These are phyloP conservation scores for Parazoanthus atlanticus DNA, from an alignment of 92 coral and sea anemone species.

Conservation along the genomic window DNA sequence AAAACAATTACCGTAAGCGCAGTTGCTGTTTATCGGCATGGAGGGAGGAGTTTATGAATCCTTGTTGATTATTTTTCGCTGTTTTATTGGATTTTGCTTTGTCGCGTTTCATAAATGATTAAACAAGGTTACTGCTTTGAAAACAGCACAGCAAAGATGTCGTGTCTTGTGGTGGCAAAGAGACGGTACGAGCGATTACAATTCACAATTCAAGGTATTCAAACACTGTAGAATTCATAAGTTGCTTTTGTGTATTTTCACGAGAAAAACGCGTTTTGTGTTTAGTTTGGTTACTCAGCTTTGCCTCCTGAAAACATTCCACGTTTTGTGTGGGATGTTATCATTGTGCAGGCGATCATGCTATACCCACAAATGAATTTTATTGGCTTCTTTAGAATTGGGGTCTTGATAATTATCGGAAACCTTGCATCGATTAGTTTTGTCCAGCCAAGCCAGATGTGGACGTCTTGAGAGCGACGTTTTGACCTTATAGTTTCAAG, in stretches of 20 bases:
- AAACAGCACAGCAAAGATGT: neutral
- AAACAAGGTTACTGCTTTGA: slow-evolving; percentile 4
- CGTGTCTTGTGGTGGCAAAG: neutral
- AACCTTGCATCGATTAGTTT: neutral
- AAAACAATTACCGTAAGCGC: neutral
- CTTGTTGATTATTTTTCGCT: neutral
- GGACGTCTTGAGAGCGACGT: neutral
- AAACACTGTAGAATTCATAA: neutral
- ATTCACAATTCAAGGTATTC: neutral
- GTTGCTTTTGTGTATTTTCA: neutral
- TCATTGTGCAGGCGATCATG: slow-evolving; percentile 23
- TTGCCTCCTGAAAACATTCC: neutral
- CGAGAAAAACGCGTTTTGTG: neutral
- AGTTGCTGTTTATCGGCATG: slow-evolving; percentile 7
- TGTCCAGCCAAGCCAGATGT: slow-evolving; percentile 26
- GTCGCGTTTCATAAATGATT: slow-evolving; percentile 32
- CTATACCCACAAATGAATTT: slow-evolving; percentile 30
- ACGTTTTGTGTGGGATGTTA: neutral
- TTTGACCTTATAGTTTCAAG: slow-evolving; percentile 11
- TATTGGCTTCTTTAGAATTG: slow-evolving; percentile 36
- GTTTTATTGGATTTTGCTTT: slow-evolving; percentile 35
- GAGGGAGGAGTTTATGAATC: neutral
- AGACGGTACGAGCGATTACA: neutral
- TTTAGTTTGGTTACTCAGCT: neutral
- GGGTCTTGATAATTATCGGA: slow-evolving; percentile 34